Base-by-base conservation (phyloP, 2,113 vertebrate genomes). In the Catagonus wagneri region DNA sequence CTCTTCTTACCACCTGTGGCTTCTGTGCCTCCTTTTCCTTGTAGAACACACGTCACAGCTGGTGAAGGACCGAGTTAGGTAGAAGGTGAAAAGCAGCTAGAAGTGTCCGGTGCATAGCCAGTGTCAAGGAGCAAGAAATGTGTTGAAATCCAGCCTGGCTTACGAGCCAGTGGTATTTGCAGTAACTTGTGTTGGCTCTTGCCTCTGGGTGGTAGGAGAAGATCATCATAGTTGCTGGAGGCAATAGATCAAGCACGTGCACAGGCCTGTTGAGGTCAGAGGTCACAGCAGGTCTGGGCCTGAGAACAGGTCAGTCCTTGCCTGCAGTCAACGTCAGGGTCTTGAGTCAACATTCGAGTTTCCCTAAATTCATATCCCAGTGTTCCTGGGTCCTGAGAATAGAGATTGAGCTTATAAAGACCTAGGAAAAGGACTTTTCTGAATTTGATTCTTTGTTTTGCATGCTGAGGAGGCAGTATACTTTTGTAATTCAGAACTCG, bases 261-360 rank as follows among this genome's bases (percentile, higher is more conserved):
- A 7, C 27, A 14, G 39, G 10, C 25, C 27, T 19, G 0, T 3
- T 25, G 11, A 14, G 61, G 71, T 22, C 15, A 63, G 72, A 61
- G 79, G 65, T 5, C 20, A 15, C 20, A 34, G 66, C 5, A 1
- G 44, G 27, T 39, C 27, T 44, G 39, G 25, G 17, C 60, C 61
- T 44, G 72, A 1, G 25, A 71, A 39, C 2, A 25, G 52, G 71
- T 44, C 54, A 1, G 20, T 7, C 36, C 50, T 9, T 7, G 10
- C 23, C n/a, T n/a, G 25, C 22, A 2, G 10, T 56, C 3, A 3
- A 3, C 1, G 0, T 39, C 56, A 14, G 66, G 7, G 25, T 81
- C 58, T 58, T 10, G n/a, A 27, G 23, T 65, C 19, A 74, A 56
- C 58, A 8, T 10, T 60, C 9, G 17, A 32, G 34, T 95, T 54